Evolutionary conservation across 1,140 invertebrate species (phyloP), one percentile per base, ranked within the genome.

Genomic region (Ceratosolen fusciceps): DNA sequence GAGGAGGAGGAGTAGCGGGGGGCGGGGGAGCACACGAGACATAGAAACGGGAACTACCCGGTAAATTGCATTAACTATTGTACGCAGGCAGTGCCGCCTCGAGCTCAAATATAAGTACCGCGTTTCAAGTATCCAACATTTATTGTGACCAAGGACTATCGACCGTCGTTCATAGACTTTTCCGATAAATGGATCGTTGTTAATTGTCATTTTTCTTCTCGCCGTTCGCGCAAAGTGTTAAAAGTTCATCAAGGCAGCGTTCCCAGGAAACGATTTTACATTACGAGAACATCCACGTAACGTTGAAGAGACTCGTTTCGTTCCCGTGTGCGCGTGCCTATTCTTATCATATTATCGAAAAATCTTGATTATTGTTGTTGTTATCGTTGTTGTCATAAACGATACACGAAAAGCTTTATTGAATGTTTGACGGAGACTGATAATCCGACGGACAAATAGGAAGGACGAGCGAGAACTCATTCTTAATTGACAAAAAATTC

Each of bases 41-140:
- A 26, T 12, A 34, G 31, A 49, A 58, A 68, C 47, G 70, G 70
- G 79, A 75, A 83, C 47, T 62, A 70, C 83, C 81, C 60, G 67
- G 78, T 81, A 78, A 83, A 67, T 67, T 80, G 68, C 74, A 37
- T 68, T 39, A 72, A 58, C 14, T 65, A 76, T 77, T 52, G 80
- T 73, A 14, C 43, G 79, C 47, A 43, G 26, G 68, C 72, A 77
- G 75, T 81, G 31, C 49, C 49, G 3, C 9, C 49, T 3, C 24
- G 12, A 39, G 39, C 34, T 75, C 65, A 75, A 75, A 65, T 60
- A 29, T 65, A 39, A 29, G 58, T 14, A n/a, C 34, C n/a, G 7
- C 9, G 72, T 5, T 60, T 34, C 19, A 21, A 60, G 34, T 8
- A 14, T 24, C 3, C 5, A 29, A n/a, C 72, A 60, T 74, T 74